Conservation (phyloP, 2,888 invertebrate genomes). For the Punctoribates punctum region DNA sequence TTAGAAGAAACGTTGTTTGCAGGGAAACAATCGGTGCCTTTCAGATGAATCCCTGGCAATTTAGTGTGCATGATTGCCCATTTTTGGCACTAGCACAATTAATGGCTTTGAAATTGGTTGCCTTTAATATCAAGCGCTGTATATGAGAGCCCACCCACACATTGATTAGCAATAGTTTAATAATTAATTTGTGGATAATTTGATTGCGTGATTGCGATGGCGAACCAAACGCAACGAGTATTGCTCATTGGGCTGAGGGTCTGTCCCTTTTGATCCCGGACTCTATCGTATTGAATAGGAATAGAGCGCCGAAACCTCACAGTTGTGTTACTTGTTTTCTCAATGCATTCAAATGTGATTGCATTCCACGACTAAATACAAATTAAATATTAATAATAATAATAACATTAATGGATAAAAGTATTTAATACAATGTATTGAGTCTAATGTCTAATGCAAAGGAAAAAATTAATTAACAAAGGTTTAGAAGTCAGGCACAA, state of each 20-base stretch:
- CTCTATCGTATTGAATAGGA: neutral
- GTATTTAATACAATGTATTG: conserved; percentile 24
- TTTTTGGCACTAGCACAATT: neutral
- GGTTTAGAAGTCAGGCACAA: conserved; percentile 14
- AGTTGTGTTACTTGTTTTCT: conserved; percentile 22
- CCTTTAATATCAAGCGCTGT: neutral
- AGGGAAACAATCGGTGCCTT: neutral
- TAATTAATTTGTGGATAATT: conserved; percentile 35
- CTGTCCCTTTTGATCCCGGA: conserved; percentile 33
- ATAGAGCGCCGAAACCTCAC: neutral
- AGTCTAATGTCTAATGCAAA: neutral
- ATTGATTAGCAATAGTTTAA: conserved; percentile 28
- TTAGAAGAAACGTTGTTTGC: neutral
- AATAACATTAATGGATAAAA: neutral
- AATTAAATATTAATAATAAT: conserved; percentile 38
- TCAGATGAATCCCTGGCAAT: conserved; percentile 2
- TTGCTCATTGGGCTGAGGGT: neutral
- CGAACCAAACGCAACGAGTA: neutral
- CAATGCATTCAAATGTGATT: neutral
- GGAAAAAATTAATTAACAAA: conserved; percentile 35
- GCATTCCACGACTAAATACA: conserved; percentile 34
- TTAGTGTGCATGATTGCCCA: conserved; percentile 33
- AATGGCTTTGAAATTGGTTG: conserved; percentile 15
- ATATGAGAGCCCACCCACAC: conserved; percentile 33
- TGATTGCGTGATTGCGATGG: conserved; percentile 31